Evolutionary conservation across 2,797 vertebrate genomes (phyloP), one percentile per base, ranked within the genome.

Genomic region (Garrulus glandarius): DNA sequence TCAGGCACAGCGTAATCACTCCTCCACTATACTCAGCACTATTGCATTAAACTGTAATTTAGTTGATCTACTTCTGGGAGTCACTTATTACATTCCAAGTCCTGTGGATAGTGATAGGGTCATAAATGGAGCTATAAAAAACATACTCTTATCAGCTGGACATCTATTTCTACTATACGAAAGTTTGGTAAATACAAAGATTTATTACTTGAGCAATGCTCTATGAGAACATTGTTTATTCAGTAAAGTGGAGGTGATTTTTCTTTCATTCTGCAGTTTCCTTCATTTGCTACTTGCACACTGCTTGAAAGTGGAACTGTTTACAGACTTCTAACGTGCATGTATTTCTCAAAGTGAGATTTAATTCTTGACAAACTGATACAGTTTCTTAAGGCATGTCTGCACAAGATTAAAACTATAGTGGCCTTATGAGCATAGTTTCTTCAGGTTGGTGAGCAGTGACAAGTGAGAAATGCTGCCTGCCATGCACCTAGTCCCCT

Each of bases 41-140:
- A 79, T 24, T 89, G 60, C 81, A 87, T 89, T 95, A 87, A 93
- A 85, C 41, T 94, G 39, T 74, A 92, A 95, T 93, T 95, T 74
- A 96, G 64, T 52, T 93, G 56, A 77, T 89, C 71, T 92, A 13
- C 84, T 96, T 82, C 70, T 79, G 65, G 81, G 71, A 96, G 77
- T 80, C 64, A 92, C 83, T 94, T 85, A 75, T 91, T 87, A 92
- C 49, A 82, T 83, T 91, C 59, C 1, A 8, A 89, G 64, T 83
- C 81, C 64, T 80, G 64, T 84, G 75, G 86, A 63, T 26, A 91
- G 78, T 57, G 60, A 87, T 50, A 92, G 49, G 72, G 49, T 64
- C 65, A 87, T 89, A 95, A 94, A 91, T 47, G 81, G 84, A 83
- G 81, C 91, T 85, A 83, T 85, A 77, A 92, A 95, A 82, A 39